phyloP scores from a whole-genome alignment of 2,113 vertebrate species.

The Micronycteris hirsuta region DNA sequence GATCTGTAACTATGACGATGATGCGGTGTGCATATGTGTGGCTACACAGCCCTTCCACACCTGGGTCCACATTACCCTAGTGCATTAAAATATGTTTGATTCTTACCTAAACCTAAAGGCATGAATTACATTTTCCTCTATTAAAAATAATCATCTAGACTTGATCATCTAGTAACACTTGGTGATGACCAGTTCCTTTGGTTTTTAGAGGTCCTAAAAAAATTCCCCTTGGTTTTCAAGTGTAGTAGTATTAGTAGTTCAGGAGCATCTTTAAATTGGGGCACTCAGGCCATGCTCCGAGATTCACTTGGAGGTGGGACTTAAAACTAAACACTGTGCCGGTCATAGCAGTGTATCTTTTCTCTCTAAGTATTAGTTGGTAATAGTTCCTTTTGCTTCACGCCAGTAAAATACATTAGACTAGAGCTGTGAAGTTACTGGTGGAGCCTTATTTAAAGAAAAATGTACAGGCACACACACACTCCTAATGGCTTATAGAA shows the following conservation, averaged over 20 bases:
- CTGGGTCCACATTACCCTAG: neutral
- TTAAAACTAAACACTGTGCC: neutral
- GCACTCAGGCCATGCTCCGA: neutral
- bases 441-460: neutral
- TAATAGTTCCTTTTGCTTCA: neutral
- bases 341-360: neutral
- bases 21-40: neutral
- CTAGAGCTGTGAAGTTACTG: neutral
- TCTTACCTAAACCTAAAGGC: constrained; percentile 5
- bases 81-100: neutral
- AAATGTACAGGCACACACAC: neutral
- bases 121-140: neutral
- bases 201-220: neutral
- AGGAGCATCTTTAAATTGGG: neutral
- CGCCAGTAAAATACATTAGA: neutral
- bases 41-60: neutral
- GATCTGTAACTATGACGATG: neutral
- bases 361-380: neutral
- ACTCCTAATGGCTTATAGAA: neutral
- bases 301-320: neutral
- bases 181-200: neutral
- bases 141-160: constrained; percentile 3
- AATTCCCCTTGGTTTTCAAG: constrained; percentile 4
- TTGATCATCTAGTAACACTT: neutral
- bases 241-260: neutral